Evolutionary conservation across 2,113 vertebrate species (phyloP), one percentile per base, ranked within the genome.

Genomic region (Coracopsis vasa): DNA sequence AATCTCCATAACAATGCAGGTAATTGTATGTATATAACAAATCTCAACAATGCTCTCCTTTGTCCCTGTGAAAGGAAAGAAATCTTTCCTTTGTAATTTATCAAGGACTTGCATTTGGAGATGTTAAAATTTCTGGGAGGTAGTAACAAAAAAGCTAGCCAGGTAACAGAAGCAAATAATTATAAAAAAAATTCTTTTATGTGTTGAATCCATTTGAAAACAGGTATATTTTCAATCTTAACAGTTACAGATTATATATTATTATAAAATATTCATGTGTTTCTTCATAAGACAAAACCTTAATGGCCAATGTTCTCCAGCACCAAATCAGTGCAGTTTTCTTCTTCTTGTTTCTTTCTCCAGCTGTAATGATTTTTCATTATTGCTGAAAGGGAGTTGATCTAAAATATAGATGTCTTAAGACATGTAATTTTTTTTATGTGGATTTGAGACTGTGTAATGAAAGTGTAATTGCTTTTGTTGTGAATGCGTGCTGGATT

Each of bases 1-100:
- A 83, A 88, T 95, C 82, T 95, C 69, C 25, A 25, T 94, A 88
- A 95, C 86, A 96, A 79, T 86, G 72, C n/a, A 86, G 54, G 65
- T 94, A 94, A 83, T 91, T 92, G 75, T 96, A 82, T 82, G 65
- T 79, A 75, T 92, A 88, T 93, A 72, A 54, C 27, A 88, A 60
- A 74, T 71, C 72, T 64, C 64, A 78, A 93, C 61, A 84, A 27
- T 78, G 13, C 17, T 44, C 13, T 80, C 31, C 41, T 78, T 94
- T 96, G 54, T 93, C 25, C 53, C 21, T 92, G 0, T 77, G 90
- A 61, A 81, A 92, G 33, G 47, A 72, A 70, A 82, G 51, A 86
- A 74, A 65, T 92, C 51, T 67, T 94, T n/a, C 42, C 54, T 88
- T 83, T 92, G 25, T 93, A 80, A 80, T 18, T 83, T 88, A 71